A percentile compares a stretch with the other conserved stretches of the same genome.
Evolutionary conservation across 2,113 vertebrate genomes (phyloP).

Genomic region (Carassius carassius): DNA sequence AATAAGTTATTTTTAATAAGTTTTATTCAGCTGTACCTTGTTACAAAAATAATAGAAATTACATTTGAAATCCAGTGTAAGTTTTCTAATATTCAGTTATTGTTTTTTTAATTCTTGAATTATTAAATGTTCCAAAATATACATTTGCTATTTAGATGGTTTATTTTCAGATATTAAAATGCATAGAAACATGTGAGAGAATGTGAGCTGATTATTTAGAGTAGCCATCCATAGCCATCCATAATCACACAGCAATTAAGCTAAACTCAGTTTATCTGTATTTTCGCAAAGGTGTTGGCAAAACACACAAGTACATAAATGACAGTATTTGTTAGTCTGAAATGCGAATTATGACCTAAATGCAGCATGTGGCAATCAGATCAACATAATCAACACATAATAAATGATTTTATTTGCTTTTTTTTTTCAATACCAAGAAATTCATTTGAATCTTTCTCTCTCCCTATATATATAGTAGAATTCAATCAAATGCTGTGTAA

Average conservation of each 20-base stretch:
- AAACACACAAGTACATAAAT: neutral
- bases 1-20: no score
- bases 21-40: neutral
- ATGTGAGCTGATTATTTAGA: neutral
- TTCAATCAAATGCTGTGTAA: no score
- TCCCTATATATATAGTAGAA: no score
- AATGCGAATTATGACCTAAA: neutral
- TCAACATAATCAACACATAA: neutral
- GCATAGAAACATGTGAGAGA: neutral
- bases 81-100: neutral
- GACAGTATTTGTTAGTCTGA: neutral
- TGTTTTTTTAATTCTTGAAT: neutral
- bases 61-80: neutral
- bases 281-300: neutral
- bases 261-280: neutral
- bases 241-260: neutral
- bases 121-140: neutral
- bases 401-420: neutral
- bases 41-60: neutral
- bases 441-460: neutral
- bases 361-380: neutral
- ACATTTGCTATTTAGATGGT: neutral
- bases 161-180: no score
- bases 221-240: neutral
- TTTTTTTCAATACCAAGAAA: neutral